Conservation (phyloP, 2,113 vertebrate species). For the Pseudorasbora parva region DNA sequence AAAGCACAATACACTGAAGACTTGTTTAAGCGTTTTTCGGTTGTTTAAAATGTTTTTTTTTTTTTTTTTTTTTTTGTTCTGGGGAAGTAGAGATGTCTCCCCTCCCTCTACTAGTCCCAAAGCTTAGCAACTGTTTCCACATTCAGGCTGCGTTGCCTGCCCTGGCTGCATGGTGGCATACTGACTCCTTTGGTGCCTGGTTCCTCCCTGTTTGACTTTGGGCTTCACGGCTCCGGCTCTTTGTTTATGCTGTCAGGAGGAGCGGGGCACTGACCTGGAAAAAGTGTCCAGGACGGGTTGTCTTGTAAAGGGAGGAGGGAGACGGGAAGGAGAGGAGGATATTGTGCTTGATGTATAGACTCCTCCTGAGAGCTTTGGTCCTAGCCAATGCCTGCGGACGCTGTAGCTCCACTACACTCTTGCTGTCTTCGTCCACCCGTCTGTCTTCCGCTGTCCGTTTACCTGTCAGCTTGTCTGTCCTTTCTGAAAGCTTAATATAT, state of each 20-base stretch:
- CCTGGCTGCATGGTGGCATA: conserved; percentile 71
- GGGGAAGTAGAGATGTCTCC: neutral
- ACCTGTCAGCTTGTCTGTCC: conserved; percentile 25
- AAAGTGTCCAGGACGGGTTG: conserved; percentile 79
- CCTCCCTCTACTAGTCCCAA: conserved; percentile 45
- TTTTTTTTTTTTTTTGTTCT: neutral
- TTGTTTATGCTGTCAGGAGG: conserved; percentile 83
- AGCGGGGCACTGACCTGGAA: conserved; percentile 83
- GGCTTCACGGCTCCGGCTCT: conserved; percentile 77
- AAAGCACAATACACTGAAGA: neutral
- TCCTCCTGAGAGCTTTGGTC: conserved; percentile 77
- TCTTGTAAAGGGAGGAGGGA: conserved; percentile 70
- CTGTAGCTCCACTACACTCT: conserved; percentile 45
- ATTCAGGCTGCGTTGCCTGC: conserved; percentile 68
- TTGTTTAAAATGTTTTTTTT: neutral
- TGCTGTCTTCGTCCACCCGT: conserved; percentile 28
- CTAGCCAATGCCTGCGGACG: conserved; percentile 65
- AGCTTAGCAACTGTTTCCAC: conserved; percentile 59
- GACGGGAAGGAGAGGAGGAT: conserved; percentile 51
- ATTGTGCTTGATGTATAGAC: conserved; percentile 76
- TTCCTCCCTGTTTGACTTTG: conserved; percentile 82
- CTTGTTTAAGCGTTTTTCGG: neutral
- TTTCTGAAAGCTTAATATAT: conserved; percentile 10
- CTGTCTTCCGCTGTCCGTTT: conserved; percentile 44
- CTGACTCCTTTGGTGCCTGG: conserved; percentile 77